Conservation (phyloP, 2,888 invertebrate species). For the Drosophila paranaensis region DNA sequence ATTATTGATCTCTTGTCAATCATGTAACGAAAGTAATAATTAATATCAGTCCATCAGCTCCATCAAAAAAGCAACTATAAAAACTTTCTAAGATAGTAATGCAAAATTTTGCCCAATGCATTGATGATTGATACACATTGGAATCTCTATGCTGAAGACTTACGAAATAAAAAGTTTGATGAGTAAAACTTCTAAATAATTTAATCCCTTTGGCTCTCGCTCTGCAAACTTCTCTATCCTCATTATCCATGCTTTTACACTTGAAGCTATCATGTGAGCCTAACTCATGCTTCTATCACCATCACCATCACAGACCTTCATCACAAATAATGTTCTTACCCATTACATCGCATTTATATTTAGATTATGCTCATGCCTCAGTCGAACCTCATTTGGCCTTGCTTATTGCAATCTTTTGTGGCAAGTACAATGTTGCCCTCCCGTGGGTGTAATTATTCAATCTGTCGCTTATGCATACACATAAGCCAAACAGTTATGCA, state of each 20-base stretch:
- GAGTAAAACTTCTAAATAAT: too few species aligned
- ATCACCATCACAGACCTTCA: neutral
- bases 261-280: neutral
- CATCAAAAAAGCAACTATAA: too few species aligned
- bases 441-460: slow-evolving; percentile 72
- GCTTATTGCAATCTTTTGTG: slow-evolving; percentile 29
- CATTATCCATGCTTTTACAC: neutral
- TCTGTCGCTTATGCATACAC: slow-evolving; percentile 60
- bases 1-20: too few species aligned
- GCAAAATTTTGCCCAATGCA: too few species aligned
- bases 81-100: too few species aligned
- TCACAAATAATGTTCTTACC: slow-evolving; percentile 3
- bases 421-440: slow-evolving; percentile 43
- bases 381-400: slow-evolving; percentile 22
- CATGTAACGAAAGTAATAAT: too few species aligned
- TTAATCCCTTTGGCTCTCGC: too few species aligned
- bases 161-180: too few species aligned
- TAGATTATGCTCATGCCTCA: slow-evolving; percentile 14
- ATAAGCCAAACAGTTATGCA: slow-evolving; percentile 42
- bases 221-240: too few species aligned
- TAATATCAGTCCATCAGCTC: too few species aligned
- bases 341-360: slow-evolving; percentile 24
- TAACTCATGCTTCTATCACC: neutral
- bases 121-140: too few species aligned
- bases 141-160: too few species aligned